Evolutionary conservation across 2,888 invertebrate species (phyloP).

Genomic region (Schrankia costaestrigalis): DNA sequence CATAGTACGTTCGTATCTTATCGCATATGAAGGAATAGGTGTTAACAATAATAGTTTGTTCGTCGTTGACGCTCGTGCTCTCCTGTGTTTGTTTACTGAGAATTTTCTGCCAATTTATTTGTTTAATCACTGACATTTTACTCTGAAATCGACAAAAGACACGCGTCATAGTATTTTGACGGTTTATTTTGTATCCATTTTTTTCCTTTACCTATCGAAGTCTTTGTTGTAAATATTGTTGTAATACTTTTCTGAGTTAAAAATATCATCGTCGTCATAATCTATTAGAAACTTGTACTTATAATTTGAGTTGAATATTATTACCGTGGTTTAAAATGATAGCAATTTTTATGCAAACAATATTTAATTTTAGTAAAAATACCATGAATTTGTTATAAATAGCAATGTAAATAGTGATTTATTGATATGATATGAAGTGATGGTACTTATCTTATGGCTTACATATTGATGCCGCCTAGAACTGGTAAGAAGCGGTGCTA

Average conservation of each 20-base stretch:
- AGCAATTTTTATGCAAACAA: too few relatives aligned
- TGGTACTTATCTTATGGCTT: conserved; percentile 16
- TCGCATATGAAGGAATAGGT: conserved; percentile 14
- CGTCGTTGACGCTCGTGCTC: conserved; percentile 27
- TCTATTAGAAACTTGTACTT: too few relatives aligned
- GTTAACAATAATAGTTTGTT: conserved; percentile 34
- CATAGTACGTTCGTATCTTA: conserved; percentile 18
- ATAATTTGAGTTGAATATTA: too few relatives aligned
- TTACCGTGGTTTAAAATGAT: too few relatives aligned
- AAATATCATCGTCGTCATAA: too few relatives aligned
- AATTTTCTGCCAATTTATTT: conserved; percentile 21
- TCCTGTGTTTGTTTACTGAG: conserved; percentile 16
- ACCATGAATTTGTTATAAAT: conserved; percentile 23
- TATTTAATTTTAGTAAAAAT: too few relatives aligned
- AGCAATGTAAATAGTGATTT: conserved; percentile 23
- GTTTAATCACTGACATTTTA: conserved; percentile 17
- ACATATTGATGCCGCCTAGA: conserved; percentile 24
- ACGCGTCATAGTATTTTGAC: conserved; percentile 20
- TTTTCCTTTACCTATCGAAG: conserved; percentile 9
- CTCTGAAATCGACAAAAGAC: conserved; percentile 13
- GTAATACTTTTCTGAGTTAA: too few relatives aligned
- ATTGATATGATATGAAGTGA: conserved; percentile 27
- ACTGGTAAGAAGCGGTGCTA: conserved; percentile 22
- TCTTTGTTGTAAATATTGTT: too few relatives aligned
- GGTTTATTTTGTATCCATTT: conserved; percentile 6